These are phyloP conservation scores for Chaenodraco wilsoni DNA, from an alignment of 2,797 vertebrate species.

Conservation along the genomic window DNA sequence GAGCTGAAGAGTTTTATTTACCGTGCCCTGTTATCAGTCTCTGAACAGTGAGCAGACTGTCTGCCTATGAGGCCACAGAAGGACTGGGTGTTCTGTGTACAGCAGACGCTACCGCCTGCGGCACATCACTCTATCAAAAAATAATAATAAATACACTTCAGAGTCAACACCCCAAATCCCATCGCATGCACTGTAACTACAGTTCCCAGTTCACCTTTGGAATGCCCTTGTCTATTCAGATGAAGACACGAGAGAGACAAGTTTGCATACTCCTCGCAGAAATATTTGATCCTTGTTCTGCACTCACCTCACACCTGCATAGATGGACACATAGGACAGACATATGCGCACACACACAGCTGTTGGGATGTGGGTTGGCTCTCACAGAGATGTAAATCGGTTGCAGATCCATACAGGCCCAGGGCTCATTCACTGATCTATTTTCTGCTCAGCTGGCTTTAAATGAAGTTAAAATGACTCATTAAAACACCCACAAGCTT, in stretches of 20 bases:
- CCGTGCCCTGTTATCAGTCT: slow-evolving; percentile 94
- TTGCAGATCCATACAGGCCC: slow-evolving; percentile 96
- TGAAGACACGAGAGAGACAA: slow-evolving; percentile 71
- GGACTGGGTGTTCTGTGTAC: slow-evolving; percentile 92
- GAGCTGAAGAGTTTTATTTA: slow-evolving; percentile 94
- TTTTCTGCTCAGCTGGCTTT: slow-evolving; percentile 99
- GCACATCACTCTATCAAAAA: slow-evolving; percentile 84
- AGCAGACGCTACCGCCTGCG: slow-evolving; percentile 85
- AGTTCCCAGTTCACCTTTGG: slow-evolving; percentile 77
- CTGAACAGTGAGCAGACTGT: slow-evolving; percentile 90
- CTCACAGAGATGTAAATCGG: slow-evolving; percentile 90
- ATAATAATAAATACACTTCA: slow-evolving; percentile 57
- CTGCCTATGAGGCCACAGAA: slow-evolving; percentile 92
- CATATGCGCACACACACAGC: slow-evolving; percentile 70
- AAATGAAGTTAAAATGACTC: slow-evolving; percentile 99
- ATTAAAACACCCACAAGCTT: slow-evolving; percentile 99
- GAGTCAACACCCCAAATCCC: slow-evolving; percentile 78
- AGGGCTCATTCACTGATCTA: slow-evolving; percentile 98
- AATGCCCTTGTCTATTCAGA: slow-evolving; percentile 75
- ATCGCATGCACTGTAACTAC: slow-evolving; percentile 72
- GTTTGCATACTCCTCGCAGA: slow-evolving; percentile 60
- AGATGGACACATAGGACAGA: slow-evolving; percentile 62
- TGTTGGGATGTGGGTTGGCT: slow-evolving; percentile 87
- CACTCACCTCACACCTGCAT: slow-evolving; percentile 72
- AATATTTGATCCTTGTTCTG: slow-evolving; percentile 55